These are phyloP conservation scores for Ichneumon xanthorius DNA, from an alignment of 2,888 invertebrate genomes.

Conservation along the genomic window DNA sequence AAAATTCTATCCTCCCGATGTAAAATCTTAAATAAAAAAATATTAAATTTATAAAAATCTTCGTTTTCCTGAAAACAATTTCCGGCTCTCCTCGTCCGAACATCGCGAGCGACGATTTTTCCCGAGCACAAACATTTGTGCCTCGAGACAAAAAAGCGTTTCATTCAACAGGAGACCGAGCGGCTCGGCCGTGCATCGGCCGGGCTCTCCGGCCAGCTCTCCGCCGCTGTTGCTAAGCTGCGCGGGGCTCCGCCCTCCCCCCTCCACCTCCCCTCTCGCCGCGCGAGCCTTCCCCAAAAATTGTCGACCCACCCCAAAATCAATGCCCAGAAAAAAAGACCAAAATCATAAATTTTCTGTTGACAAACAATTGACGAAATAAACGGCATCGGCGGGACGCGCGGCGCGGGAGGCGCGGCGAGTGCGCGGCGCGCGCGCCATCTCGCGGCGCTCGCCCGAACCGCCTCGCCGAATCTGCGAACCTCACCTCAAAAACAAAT, in stretches of 20 bases:
- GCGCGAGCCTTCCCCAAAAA: conserved; percentile 10
- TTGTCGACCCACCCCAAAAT: background rate
- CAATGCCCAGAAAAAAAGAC: conserved; percentile 13
- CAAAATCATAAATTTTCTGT: conserved; percentile 69
- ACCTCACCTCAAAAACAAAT: background rate
- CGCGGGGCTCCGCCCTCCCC: conserved; percentile 64
- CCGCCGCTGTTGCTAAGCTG: conserved; percentile 67
- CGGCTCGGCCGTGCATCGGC: conserved; percentile 41
- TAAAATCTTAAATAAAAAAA: background rate
- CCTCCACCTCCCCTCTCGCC: background rate
- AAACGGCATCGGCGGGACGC: conserved; percentile 1
- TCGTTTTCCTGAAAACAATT: background rate
- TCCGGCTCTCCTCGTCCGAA: no score
- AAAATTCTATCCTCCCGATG: background rate
- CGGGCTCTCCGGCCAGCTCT: conserved; percentile 32
- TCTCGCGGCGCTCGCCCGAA: conserved; percentile 72
- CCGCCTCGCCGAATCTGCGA: background rate
- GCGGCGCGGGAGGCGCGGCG: conserved; percentile 7
- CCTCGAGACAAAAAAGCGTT: background rate
- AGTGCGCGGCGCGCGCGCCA: conserved; percentile 70
- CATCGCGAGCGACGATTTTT: background rate
- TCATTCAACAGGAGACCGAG: conserved; percentile 23
- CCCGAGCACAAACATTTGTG: background rate
- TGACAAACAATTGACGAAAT: conserved; percentile 73
- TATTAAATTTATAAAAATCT: background rate